These are phyloP conservation scores for Abramis brama DNA, from an alignment of 2,113 vertebrate species.

Conservation along the genomic window DNA sequence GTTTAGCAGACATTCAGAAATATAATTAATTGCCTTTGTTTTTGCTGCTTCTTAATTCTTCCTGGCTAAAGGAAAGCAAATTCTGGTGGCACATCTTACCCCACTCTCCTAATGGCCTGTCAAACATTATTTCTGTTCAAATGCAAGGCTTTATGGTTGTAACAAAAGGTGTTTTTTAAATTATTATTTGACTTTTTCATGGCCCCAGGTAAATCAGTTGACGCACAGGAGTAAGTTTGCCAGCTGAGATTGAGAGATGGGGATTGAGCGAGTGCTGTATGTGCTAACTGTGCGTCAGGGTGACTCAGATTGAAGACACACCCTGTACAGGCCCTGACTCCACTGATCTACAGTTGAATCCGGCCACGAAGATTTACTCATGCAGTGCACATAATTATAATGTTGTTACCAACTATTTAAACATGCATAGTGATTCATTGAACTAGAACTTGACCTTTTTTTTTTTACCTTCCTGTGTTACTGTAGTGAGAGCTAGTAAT, in stretches of 20 bases:
- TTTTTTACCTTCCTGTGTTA: not conserved
- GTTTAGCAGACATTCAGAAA: not conserved
- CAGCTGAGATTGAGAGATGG: not conserved
- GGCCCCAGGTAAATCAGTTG: not conserved
- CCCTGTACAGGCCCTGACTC: slow-evolving; percentile 15
- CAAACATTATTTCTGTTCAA: not conserved
- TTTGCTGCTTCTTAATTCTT: not conserved
- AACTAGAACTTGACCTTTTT: not conserved
- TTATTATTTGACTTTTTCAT: not conserved
- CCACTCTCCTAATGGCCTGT: not conserved
- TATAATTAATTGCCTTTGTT: not conserved
- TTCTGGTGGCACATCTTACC: not conserved
- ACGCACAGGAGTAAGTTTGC: not conserved
- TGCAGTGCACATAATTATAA: not conserved
- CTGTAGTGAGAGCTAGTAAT: not conserved
- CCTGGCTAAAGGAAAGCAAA: not conserved
- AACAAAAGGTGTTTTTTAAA: not conserved
- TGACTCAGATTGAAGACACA: slow-evolving; percentile 28
- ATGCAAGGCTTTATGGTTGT: not conserved
- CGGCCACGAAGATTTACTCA: not conserved
- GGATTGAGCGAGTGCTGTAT: not conserved
- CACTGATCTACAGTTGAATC: not conserved
- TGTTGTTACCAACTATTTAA: slow-evolving; percentile 15
- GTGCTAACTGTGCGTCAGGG: not conserved
- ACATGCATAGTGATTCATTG: not conserved